These are phyloP conservation scores for Diploptera punctata DNA, from an alignment of 2,888 invertebrate genomes.

Conservation along the genomic window DNA sequence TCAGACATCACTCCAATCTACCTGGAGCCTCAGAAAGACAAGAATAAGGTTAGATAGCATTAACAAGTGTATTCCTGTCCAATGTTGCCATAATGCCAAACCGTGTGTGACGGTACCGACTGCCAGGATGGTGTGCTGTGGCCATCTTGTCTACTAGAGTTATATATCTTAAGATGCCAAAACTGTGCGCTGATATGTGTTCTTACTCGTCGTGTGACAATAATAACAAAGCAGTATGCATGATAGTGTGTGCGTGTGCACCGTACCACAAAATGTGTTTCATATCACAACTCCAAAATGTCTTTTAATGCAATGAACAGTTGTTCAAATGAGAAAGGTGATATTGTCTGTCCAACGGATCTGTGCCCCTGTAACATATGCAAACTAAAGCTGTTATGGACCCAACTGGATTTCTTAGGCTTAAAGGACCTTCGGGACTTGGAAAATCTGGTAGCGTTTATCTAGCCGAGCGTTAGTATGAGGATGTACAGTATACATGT, in stretches of 20 bases:
- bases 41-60: constrained; percentile 47
- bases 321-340: neutral
- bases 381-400: neutral
- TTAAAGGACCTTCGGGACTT: no score
- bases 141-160: constrained; percentile 7
- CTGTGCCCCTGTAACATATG: neutral
- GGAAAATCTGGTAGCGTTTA: no score
- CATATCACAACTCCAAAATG: neutral
- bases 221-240: neutral
- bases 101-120: constrained; percentile 6
- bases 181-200: constrained; percentile 24
- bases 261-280: neutral
- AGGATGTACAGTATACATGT: no score
- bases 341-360: no score
- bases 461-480: no score
- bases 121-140: constrained; percentile 2
- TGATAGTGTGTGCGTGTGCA: neutral
- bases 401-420: no score
- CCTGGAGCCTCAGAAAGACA: constrained; percentile 50
- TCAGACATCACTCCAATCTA: constrained; percentile 52
- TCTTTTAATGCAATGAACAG: neutral
- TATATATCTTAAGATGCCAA: constrained; percentile 22
- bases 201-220: no score
- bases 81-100: constrained; percentile 13
- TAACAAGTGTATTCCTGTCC: neutral